A percentile compares a stretch with the other conserved stretches of the same genome.
Evolutionary conservation across 92 coral and sea anemone species (phyloP).

Genomic region (Palythoa heliodiscus): DNA sequence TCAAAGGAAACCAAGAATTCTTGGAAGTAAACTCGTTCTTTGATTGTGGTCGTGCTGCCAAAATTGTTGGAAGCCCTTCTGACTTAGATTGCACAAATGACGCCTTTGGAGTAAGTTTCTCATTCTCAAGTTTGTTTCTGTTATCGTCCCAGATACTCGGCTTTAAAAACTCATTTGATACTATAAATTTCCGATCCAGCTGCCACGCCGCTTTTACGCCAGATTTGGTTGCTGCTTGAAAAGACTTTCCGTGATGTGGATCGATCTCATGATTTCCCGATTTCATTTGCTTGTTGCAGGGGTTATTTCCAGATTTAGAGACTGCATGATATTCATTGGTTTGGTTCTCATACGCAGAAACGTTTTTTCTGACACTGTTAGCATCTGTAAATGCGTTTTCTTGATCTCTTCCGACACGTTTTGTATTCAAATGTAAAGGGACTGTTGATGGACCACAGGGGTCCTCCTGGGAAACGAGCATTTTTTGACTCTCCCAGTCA

Average conservation of each 20-base stretch:
- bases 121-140: neutral
- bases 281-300: neutral
- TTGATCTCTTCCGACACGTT: neutral
- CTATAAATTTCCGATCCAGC: slow-evolving; percentile 9
- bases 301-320: neutral
- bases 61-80: slow-evolving; percentile 3
- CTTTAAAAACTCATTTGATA: neutral
- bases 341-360: neutral
- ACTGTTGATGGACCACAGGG: neutral
- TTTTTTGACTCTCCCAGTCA: neutral
- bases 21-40: neutral
- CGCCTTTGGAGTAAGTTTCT: neutral
- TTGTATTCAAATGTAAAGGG: neutral
- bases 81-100: neutral
- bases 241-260: neutral
- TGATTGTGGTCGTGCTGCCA: neutral
- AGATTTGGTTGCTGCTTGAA: neutral
- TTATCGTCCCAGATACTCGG: neutral
- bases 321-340: neutral
- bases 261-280: neutral
- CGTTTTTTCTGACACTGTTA: neutral
- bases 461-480: neutral
- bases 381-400: neutral
- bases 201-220: slow-evolving; percentile 4
- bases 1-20: neutral